Conservation (phyloP, 1,140 invertebrate genomes). For the Mycetomoellerius zeteki region DNA sequence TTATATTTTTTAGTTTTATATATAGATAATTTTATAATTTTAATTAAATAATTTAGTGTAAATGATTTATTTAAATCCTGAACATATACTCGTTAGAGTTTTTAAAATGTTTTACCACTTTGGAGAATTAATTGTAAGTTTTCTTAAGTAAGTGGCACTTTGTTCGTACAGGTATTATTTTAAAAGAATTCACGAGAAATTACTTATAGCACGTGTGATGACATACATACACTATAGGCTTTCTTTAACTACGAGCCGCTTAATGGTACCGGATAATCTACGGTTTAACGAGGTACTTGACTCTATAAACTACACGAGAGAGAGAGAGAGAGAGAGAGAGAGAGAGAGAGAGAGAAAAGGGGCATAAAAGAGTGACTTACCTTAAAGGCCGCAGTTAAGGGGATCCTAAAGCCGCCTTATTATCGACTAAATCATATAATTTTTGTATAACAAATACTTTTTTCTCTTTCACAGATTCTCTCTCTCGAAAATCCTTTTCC, state of each 20-base stretch:
- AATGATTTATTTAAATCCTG: too few relatives aligned
- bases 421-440: too few relatives aligned
- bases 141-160: not conserved
- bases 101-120: too few relatives aligned
- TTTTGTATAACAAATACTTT: too few relatives aligned
- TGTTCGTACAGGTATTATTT: not conserved
- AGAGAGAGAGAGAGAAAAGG: not conserved
- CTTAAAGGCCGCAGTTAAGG: slow-evolving; percentile 49
- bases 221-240: not conserved
- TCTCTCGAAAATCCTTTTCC: too few relatives aligned
- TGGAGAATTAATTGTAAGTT: too few relatives aligned
- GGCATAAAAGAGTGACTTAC: slow-evolving; percentile 30
- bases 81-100: too few relatives aligned
- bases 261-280: slow-evolving; percentile 32
- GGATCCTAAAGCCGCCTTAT: too few relatives aligned
- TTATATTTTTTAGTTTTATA: not conserved
- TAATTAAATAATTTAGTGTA: too few relatives aligned
- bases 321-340: not conserved
- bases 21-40: too few relatives aligned
- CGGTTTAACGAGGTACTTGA: slow-evolving; percentile 46
- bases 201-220: not conserved
- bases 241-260: not conserved
- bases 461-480: too few relatives aligned
- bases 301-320: slow-evolving; percentile 25
- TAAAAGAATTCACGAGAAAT: not conserved